Evolutionary conservation across 2,888 invertebrate genomes (phyloP), one percentile per base, ranked within the genome.

Genomic region (Cordilura impudica): DNA sequence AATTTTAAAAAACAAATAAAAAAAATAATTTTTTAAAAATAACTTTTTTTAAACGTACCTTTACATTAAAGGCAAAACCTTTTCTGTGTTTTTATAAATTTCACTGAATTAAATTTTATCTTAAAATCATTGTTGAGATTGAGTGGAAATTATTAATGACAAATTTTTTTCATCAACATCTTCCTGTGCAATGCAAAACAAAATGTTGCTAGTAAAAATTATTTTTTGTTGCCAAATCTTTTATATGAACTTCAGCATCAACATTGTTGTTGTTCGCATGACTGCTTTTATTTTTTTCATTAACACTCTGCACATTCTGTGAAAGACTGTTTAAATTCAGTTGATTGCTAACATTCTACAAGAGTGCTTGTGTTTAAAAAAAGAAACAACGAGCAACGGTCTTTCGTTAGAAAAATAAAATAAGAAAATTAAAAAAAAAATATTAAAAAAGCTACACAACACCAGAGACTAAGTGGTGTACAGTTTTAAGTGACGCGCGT

Each of bases 261-360:
- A 35, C 35, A 35, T 5, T 35, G 35, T 35, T 12, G 39, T 39
- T 51, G 2, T 65, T 35, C 26, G 12, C 16, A 43, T 16, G 5
- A 8, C 10, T n/a, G 29, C 19, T 18, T 58, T 43, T 35, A 19
- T 12, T 35, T 39, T 47, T 53, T 53, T 39, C 66, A 47, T 53
- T 65, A 61, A 29, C 54, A 78, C 70, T 65, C 14, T 53, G 70
- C 29, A 70, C 47, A 51, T 21, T 70, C 19, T 56, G 29, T 12
- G 23, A 58, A 60, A 60, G 16, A 70, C 47, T 21, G 54, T 65
- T 60, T 53, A 35, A 21, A n/a, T 70, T 78, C 60, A 78, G 78
- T 78, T 65, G 60, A 61, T 66, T 66, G 65, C 74, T 66, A 70
- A 78, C 78, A 71, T 65, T 74, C 74, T 66, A 54, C 60, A 54